These are phyloP conservation scores for Zaprionus inermis DNA, from an alignment of 1,140 invertebrate species.

Conservation along the genomic window DNA sequence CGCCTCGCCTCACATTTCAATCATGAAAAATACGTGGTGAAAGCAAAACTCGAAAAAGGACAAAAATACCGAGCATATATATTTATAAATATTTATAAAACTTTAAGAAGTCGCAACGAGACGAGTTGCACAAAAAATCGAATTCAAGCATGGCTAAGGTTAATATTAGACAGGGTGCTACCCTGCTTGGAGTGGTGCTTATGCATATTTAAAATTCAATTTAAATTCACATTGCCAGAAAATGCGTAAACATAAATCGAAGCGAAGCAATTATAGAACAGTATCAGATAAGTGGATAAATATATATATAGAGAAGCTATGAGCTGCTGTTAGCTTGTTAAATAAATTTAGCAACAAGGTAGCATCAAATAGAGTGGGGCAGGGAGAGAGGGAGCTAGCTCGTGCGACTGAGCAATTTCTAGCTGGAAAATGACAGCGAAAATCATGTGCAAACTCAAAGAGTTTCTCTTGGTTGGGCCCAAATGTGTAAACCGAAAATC, in stretches of 20 bases:
- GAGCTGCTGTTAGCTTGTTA: background rate
- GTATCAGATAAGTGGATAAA: conserved; percentile 1
- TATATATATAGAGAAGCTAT: conserved; percentile 15
- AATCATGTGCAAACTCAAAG: conserved; percentile 22
- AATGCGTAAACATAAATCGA: conserved; percentile 56
- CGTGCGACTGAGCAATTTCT: background rate
- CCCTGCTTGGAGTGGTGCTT: conserved; percentile 48
- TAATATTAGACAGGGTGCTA: conserved; percentile 32
- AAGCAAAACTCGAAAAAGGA: background rate
- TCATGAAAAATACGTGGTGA: background rate
- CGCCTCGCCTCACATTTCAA: background rate
- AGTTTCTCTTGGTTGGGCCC: background rate
- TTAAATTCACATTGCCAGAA: conserved; percentile 69
- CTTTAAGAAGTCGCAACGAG: conserved; percentile 19
- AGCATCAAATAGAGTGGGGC: background rate
- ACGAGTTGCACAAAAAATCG: conserved; percentile 63
- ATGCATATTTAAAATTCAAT: conserved; percentile 82
- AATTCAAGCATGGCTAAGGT: conserved; percentile 61
- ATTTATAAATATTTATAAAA: conserved; percentile 80
- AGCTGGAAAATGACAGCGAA: conserved; percentile 7
- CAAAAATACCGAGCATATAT: conserved; percentile 54
- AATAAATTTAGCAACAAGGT: background rate
- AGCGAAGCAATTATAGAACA: conserved; percentile 36
- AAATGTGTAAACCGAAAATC: background rate
- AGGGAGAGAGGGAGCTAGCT: background rate